Evolutionary conservation across 2,888 invertebrate species (phyloP).

Genomic region (Pilophorus perplexus): DNA sequence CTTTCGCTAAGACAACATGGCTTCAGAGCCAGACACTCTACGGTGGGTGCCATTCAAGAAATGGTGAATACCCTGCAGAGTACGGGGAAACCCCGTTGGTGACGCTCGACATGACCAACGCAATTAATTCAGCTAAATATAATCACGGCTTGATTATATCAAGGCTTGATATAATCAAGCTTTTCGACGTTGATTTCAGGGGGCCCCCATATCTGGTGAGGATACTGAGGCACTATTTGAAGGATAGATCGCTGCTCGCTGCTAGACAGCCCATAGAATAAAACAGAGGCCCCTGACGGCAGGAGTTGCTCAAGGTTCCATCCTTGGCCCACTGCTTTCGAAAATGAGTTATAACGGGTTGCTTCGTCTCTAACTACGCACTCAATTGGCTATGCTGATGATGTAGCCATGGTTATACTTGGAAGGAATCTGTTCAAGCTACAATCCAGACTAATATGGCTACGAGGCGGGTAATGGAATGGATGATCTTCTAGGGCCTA

Average conservation of each 20-base stretch:
- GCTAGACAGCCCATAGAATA: constrained; percentile 43
- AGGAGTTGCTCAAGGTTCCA: constrained; percentile 47
- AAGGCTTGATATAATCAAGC: constrained; percentile 42
- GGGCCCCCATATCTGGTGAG: no score
- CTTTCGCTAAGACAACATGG: constrained; percentile 46
- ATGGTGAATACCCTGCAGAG: constrained; percentile 34
- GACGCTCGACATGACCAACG: constrained; percentile 42
- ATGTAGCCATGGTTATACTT: constrained; percentile 17
- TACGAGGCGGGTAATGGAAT: constrained; percentile 38
- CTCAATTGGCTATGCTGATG: constrained; percentile 21
- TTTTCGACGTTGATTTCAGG: constrained; percentile 37
- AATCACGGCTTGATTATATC: no score
- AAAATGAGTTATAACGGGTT: constrained; percentile 46
- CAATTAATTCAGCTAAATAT: constrained; percentile 48
- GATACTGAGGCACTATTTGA: constrained; percentile 46
- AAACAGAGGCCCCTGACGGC: constrained; percentile 36
- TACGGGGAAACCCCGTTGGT: constrained; percentile 24
- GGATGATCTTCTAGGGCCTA: constrained; percentile 43
- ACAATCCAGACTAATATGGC: constrained; percentile 29
- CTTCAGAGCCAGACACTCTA: constrained; percentile 46
- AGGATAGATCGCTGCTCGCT: constrained; percentile 42
- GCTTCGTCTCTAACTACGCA: constrained; percentile 10
- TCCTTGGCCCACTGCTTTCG: constrained; percentile 47
- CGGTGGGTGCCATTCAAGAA: constrained; percentile 42
- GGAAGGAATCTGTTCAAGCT: constrained; percentile 28